A percentile compares a stretch with the other conserved stretches of the same genome.
Evolutionary conservation across 53 echinoderm and acorn worm genomes (phyloP).

Genomic region (Hippasteria phrygiana): DNA sequence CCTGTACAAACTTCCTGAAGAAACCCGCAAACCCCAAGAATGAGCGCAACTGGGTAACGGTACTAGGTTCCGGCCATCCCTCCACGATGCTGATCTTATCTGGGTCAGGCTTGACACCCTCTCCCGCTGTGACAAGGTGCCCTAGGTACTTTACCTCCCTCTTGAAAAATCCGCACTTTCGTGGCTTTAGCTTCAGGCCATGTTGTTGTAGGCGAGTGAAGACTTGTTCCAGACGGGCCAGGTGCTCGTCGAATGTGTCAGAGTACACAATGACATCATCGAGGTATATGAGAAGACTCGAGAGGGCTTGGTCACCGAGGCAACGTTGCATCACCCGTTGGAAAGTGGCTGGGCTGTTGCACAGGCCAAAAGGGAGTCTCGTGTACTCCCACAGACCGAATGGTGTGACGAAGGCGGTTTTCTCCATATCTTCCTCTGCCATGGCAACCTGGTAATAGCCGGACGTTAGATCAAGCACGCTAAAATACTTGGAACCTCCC

Average conservation of each 20-base stretch:
- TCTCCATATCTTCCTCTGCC: slow-evolving; percentile 20
- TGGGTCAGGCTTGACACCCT: slow-evolving; percentile 42
- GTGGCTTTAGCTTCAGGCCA: slow-evolving; percentile 71
- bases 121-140: slow-evolving; percentile 33
- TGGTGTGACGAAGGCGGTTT: slow-evolving; percentile 40
- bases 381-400: slow-evolving; percentile 57
- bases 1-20: slow-evolving; percentile 66
- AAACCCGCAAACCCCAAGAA: slow-evolving; percentile 77
- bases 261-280: slow-evolving; percentile 70
- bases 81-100: neutral
- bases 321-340: slow-evolving; percentile 68
- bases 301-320: slow-evolving; percentile 39
- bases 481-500: slow-evolving; percentile 43
- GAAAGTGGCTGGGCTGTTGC: slow-evolving; percentile 67
- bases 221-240: slow-evolving; percentile 44
- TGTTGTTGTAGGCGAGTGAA: slow-evolving; percentile 50
- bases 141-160: slow-evolving; percentile 64
- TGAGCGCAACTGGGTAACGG: slow-evolving; percentile 58
- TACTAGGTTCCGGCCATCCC: slow-evolving; percentile 66
- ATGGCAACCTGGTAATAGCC: slow-evolving; percentile 58
- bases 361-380: slow-evolving; percentile 40
- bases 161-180: slow-evolving; percentile 58
- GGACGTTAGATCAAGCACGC: slow-evolving; percentile 40
- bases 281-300: slow-evolving; percentile 47
- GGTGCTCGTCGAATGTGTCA: slow-evolving; percentile 48